Evolutionary conservation across 2,797 vertebrate genomes (phyloP).

Genomic region (Labeo calbasu): DNA sequence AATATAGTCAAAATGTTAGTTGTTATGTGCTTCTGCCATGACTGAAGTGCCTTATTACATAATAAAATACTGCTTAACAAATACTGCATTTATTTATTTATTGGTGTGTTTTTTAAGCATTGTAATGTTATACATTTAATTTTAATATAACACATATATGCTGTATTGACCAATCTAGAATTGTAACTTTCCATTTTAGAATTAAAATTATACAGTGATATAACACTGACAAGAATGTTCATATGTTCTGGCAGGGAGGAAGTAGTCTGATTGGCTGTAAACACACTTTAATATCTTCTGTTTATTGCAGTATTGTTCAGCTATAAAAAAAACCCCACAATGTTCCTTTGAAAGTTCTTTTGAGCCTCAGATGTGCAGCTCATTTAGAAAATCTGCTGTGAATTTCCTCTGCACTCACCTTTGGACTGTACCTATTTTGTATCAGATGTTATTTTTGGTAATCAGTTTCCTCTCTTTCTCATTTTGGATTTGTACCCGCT

Average conservation of each 20-base stretch:
- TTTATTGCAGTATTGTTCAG: neutral
- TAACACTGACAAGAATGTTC: neutral
- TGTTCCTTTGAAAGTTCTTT: neutral
- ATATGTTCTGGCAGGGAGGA: neutral
- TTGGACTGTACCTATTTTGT: neutral
- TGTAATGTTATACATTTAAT: neutral
- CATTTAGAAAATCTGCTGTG: neutral
- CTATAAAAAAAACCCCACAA: neutral
- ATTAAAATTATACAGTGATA: neutral
- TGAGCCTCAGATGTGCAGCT: neutral
- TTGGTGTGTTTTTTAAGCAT: neutral
- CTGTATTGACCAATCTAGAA: neutral
- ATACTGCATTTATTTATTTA: neutral
- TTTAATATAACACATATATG: neutral
- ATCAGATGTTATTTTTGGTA: neutral
- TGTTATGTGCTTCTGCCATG: neutral
- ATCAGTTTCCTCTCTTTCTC: neutral
- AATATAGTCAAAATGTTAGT: neutral
- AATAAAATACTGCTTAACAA: neutral
- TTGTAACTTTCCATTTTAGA: neutral
- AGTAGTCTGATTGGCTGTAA: neutral
- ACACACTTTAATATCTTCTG: neutral
- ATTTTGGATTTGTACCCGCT: neutral
- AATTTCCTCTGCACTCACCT: neutral
- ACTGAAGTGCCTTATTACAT: neutral